Conservation (phyloP, 2,888 invertebrate species). For the Rhabditoides inermis region DNA sequence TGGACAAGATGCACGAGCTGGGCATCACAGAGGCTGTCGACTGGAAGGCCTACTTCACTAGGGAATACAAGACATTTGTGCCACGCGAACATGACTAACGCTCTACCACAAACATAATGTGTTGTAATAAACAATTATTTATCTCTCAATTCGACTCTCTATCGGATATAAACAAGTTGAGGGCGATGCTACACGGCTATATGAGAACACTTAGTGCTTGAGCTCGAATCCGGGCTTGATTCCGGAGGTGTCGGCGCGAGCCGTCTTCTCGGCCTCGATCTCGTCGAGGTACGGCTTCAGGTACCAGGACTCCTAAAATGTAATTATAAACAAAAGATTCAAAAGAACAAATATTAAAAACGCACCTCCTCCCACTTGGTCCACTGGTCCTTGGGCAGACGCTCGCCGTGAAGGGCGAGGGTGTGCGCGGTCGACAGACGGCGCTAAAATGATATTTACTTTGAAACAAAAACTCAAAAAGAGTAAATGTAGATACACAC, state of each 20-base stretch:
- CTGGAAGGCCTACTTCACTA: no score
- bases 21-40: no score
- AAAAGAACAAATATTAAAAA: background rate
- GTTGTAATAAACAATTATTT: no score
- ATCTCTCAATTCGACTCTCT: no score
- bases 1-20: no score
- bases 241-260: conserved; percentile 41
- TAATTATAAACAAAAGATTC: background rate
- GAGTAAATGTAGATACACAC: conserved; percentile 1
- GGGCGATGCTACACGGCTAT: no score
- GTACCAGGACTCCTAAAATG: conserved; percentile 67
- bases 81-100: no score
- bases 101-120: no score
- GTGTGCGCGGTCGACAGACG: conserved; percentile 76
- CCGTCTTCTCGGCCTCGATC: conserved; percentile 67
- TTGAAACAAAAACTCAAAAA: background rate
- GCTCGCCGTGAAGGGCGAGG: conserved; percentile 67
- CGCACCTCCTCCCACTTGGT: conserved; percentile 70
- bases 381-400: conserved; percentile 87
- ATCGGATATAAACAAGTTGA: no score
- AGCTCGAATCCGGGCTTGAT: conserved; percentile 38
- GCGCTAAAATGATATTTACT: conserved; percentile 55
- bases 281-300: conserved; percentile 71
- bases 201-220: no score
- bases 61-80: no score